A percentile compares a stretch with the other conserved stretches of the same genome.
These are phyloP conservation scores for Vireo altiloquus DNA, from an alignment of 2,113 vertebrate genomes.

Conservation along the genomic window DNA sequence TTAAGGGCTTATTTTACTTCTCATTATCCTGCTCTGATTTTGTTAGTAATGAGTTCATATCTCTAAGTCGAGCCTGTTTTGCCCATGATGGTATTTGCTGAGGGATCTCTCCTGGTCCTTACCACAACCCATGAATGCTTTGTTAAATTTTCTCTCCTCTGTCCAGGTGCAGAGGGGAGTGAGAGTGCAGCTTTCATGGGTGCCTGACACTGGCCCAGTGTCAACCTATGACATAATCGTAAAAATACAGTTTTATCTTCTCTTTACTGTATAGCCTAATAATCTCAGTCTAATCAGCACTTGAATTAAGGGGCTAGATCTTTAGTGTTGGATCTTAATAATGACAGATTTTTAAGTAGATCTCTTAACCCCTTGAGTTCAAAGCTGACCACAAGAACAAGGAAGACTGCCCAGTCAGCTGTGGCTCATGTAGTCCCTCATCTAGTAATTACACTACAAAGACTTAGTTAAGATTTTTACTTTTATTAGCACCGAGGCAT, in stretches of 20 bases:
- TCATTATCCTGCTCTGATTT: not conserved
- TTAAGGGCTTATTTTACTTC: not conserved
- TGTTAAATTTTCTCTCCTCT: not conserved
- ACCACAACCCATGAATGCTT: not conserved
- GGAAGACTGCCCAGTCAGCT: not conserved
- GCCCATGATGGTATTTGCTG: not conserved
- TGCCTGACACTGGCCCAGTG: accelerated
- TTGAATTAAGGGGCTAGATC: not conserved
- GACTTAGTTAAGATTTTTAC: not conserved
- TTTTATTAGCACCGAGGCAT: not conserved
- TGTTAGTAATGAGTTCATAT: not conserved
- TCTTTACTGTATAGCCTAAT: not conserved
- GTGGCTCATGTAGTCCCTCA: not conserved
- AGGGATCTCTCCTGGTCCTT: not conserved
- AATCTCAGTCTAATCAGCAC: not conserved
- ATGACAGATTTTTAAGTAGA: not conserved
- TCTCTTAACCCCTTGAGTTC: not conserved
- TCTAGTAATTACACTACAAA: not conserved
- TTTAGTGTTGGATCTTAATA: not conserved
- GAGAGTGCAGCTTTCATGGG: not conserved
- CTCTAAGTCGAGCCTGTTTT: not conserved
- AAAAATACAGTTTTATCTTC: not conserved
- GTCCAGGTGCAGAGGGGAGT: not conserved
- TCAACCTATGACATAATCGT: not conserved
- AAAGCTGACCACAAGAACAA: not conserved